Conservation (phyloP, 2,113 vertebrate species). For the Embiotoca jacksoni region DNA sequence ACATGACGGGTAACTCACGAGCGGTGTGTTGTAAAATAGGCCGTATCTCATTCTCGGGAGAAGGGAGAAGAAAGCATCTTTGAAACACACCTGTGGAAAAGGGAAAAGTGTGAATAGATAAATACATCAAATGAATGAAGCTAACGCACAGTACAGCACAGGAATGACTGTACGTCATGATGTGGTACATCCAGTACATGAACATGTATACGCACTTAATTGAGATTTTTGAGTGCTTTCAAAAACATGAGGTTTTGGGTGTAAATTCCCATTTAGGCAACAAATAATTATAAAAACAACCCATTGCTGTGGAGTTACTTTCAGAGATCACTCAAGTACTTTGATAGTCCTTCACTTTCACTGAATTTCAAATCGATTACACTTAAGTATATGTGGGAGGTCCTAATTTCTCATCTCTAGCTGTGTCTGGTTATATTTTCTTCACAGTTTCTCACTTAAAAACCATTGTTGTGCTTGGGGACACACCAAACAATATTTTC, state of each 20-base stretch:
- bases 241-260: not conserved
- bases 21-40: constrained; percentile 96
- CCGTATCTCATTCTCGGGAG: constrained; percentile 97
- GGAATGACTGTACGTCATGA: not conserved
- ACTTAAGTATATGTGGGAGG: no score
- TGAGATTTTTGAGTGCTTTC: not conserved
- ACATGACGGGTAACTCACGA: constrained; percentile 85
- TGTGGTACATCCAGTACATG: not conserved
- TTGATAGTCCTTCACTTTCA: no score
- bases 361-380: no score
- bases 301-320: no score
- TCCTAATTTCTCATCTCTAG: no score
- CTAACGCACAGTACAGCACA: not conserved
- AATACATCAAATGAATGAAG: not conserved
- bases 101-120: constrained; percentile 31
- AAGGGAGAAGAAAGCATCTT: constrained; percentile 92
- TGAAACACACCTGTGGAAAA: constrained; percentile 92
- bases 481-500: not conserved
- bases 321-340: no score
- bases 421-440: no score
- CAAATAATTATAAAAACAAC: not conserved
- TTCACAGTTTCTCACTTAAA: no score
- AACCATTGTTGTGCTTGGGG: no score
- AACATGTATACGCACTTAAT: not conserved
- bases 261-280: no score